Conservation (phyloP, 92 coral and sea anemone genomes). For the Ricordea florida region DNA sequence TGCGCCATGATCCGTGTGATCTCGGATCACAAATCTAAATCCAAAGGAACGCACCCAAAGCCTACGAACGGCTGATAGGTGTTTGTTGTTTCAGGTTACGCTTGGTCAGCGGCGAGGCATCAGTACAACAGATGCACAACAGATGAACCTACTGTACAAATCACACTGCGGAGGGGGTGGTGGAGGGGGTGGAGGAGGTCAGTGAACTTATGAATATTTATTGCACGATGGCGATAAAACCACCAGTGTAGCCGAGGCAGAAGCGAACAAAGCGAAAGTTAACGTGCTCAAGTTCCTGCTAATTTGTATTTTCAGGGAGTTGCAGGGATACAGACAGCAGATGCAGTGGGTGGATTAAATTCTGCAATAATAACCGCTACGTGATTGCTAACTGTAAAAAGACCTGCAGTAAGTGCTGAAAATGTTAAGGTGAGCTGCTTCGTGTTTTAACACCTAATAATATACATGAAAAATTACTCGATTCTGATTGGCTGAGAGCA, state of each 20-base stretch:
- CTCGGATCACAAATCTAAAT: too few species aligned
- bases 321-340: constrained; percentile 45
- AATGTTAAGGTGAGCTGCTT: too few species aligned
- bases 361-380: constrained; percentile 38
- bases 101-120: constrained; percentile 73
- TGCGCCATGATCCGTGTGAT: too few species aligned
- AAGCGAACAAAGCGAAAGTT: too few species aligned
- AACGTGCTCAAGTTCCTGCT: neutral
- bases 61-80: too few species aligned
- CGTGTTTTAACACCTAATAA: too few species aligned
- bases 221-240: neutral
- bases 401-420: constrained; percentile 57
- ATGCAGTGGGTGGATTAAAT: constrained; percentile 41
- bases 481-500: too few species aligned
- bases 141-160: constrained; percentile 79
- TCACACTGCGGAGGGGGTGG: constrained; percentile 50
- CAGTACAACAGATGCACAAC: constrained; percentile 71
- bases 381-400: constrained; percentile 65
- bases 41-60: too few species aligned
- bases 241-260: too few species aligned
- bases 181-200: constrained; percentile 51
- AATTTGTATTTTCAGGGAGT: neutral
- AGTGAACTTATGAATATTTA: neutral
- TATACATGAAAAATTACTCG: too few species aligned
- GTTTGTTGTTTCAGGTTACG: constrained; percentile 38